A percentile compares a stretch with the other conserved stretches of the same genome.
These are phyloP conservation scores for Lepidothrix coronata DNA, from an alignment of 2,113 vertebrate genomes.

Conservation along the genomic window DNA sequence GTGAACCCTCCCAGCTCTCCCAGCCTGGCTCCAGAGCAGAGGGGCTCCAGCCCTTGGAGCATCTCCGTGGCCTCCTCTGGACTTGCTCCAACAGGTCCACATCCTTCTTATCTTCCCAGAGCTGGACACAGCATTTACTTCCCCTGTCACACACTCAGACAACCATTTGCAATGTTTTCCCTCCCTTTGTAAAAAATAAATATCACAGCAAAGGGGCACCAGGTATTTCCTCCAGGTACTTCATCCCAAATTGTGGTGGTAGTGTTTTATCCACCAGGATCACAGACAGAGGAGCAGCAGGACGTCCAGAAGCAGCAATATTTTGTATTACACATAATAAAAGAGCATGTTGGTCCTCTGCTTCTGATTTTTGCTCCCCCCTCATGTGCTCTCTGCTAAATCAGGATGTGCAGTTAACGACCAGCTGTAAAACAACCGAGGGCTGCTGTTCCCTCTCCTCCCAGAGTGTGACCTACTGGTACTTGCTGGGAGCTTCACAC, in stretches of 20 bases:
- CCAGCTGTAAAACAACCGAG: neutral
- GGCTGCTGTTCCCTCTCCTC: neutral
- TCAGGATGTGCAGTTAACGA: neutral
- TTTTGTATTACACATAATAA: neutral
- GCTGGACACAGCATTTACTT: neutral
- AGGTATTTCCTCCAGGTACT: neutral
- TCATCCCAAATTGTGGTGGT: neutral
- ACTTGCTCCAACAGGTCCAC: neutral
- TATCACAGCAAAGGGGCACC: neutral
- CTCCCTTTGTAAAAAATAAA: neutral
- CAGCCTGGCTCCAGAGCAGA: neutral
- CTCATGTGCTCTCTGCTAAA: neutral
- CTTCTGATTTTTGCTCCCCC: neutral
- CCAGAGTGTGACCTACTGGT: neutral
- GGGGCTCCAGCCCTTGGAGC: neutral
- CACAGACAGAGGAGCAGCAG: neutral
- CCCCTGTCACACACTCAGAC: neutral
- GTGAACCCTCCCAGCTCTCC: neutral
- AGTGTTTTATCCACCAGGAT: neutral
- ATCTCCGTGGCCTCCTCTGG: rapidly evolving
- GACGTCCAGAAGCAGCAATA: neutral
- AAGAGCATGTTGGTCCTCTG: neutral
- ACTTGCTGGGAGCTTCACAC: neutral
- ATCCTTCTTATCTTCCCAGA: neutral
- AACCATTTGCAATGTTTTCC: neutral